Percentiles rank a stretch among this genome's conserved stretches.
These are phyloP conservation scores for Dromas ardeola DNA, from an alignment of 2,113 vertebrate species.

Conservation along the genomic window DNA sequence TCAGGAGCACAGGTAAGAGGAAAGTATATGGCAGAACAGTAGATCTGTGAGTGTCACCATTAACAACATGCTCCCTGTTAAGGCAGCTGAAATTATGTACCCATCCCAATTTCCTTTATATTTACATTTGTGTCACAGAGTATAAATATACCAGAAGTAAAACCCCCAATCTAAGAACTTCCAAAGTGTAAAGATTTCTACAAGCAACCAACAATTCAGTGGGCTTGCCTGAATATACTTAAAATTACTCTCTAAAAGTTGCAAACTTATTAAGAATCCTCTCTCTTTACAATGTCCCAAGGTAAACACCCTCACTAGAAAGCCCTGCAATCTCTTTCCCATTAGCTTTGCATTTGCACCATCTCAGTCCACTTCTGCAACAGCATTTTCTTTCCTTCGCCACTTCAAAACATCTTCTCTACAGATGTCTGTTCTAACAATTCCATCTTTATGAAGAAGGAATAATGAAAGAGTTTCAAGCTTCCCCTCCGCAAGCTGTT, in stretches of 20 bases:
- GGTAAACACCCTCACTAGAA: background rate
- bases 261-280: background rate
- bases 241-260: background rate
- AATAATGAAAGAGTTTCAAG: background rate
- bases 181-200: background rate
- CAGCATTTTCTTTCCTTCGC: background rate
- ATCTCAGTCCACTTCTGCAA: background rate
- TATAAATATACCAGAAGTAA: background rate
- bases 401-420: background rate
- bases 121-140: background rate
- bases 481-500: background rate
- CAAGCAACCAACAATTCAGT: background rate
- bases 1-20: background rate
- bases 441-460: background rate
- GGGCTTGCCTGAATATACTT: background rate
- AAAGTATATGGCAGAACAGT: rapidly evolving
- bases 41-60: background rate
- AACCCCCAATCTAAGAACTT: background rate
- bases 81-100: background rate
- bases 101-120: background rate
- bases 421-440: background rate
- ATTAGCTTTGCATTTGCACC: background rate
- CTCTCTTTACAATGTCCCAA: background rate
- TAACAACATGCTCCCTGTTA: background rate
- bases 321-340: background rate